A percentile compares a stretch with the other conserved stretches of the same genome.
These are phyloP conservation scores for Coturnix japonica DNA, from an alignment of 2,113 vertebrate genomes.

Conservation along the genomic window DNA sequence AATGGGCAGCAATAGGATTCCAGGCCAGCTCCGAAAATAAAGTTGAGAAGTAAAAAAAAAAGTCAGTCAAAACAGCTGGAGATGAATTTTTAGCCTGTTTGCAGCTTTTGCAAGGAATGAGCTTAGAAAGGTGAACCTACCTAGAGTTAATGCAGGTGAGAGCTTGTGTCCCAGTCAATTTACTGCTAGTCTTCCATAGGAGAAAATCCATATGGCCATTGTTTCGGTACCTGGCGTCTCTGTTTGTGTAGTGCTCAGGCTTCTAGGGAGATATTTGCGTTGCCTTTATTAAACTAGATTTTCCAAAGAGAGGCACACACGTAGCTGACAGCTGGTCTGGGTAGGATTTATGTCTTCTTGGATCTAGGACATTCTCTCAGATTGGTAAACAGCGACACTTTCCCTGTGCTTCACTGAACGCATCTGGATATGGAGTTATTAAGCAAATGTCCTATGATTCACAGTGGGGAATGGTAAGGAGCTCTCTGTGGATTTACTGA, in stretches of 20 bases:
- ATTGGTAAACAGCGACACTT: background rate
- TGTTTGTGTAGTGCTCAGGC: background rate
- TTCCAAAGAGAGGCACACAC: background rate
- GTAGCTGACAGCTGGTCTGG: background rate
- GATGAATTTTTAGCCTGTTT: background rate
- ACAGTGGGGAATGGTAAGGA: background rate
- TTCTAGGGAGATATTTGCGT: background rate
- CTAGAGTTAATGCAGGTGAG: background rate
- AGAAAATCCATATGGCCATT: background rate
- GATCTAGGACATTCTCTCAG: background rate
- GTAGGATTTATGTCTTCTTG: background rate
- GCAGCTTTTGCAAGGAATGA: background rate
- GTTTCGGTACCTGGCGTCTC: accelerated
- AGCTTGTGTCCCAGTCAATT: background rate
- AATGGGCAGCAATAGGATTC: background rate
- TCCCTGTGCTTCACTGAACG: background rate
- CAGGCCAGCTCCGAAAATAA: background rate
- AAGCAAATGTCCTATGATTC: background rate
- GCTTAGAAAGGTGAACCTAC: background rate
- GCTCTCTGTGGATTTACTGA: background rate
- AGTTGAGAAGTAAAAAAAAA: background rate
- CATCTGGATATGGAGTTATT: background rate
- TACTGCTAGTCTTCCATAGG: background rate
- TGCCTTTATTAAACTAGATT: background rate
- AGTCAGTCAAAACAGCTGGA: background rate